These are phyloP conservation scores for Forficula auricularia DNA, from an alignment of 1,140 invertebrate species.

Conservation along the genomic window DNA sequence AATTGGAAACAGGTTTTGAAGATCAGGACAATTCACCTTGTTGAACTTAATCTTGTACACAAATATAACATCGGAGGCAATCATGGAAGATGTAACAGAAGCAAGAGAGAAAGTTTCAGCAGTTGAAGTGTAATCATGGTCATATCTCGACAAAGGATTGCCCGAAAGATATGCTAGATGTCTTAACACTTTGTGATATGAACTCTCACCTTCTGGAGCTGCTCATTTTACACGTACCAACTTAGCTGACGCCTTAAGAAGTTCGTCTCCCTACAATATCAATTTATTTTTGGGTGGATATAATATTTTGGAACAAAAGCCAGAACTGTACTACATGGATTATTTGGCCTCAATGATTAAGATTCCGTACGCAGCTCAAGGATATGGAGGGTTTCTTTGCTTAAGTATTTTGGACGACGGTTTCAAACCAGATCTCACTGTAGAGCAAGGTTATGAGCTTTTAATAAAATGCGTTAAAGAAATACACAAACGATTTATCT, in stretches of 20 bases:
- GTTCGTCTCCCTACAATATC: constrained; percentile 68
- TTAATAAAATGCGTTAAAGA: constrained; percentile 78
- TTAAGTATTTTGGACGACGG: constrained; percentile 86
- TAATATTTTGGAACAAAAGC: constrained; percentile 47
- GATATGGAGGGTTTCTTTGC: constrained; percentile 87
- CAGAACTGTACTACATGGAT: constrained; percentile 80
- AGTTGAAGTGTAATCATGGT: too few species aligned
- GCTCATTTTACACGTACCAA: constrained; percentile 86
- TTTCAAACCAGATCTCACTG: constrained; percentile 62
- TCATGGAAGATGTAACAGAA: too few species aligned
- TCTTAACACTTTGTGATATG: too few species aligned
- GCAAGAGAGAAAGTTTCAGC: too few species aligned
- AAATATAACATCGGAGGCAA: too few species aligned
- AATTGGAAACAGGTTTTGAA: too few species aligned
- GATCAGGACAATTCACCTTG: too few species aligned
- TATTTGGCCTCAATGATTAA: constrained; percentile 78
- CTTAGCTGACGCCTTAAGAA: constrained; percentile 83
- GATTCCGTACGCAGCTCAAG: constrained; percentile 82
- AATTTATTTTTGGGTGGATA: constrained; percentile 81
- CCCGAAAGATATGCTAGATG: too few species aligned
- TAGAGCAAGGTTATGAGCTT: constrained; percentile 67
- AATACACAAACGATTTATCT: constrained; percentile 76
- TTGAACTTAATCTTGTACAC: too few species aligned
- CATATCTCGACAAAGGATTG: too few species aligned
- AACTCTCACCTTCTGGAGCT: constrained; percentile 77